These are phyloP conservation scores for Zaprionus africanus DNA, from an alignment of 1,140 invertebrate species.

Conservation along the genomic window DNA sequence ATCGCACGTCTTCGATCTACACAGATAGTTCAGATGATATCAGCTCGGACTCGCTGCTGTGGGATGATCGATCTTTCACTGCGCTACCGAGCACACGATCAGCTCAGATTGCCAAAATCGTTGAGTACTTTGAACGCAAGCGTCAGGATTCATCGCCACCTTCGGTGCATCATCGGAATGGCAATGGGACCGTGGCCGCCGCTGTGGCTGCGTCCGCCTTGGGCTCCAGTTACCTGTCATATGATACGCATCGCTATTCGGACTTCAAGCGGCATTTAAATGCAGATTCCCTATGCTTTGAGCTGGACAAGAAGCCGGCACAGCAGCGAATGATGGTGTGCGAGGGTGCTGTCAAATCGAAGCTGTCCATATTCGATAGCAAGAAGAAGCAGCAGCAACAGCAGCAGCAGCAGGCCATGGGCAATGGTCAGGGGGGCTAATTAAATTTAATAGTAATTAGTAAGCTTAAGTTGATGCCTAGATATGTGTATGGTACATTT, in stretches of 20 bases:
- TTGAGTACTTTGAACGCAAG: conserved; percentile 94
- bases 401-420: conserved; percentile 50
- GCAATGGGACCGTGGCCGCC: conserved; percentile 68
- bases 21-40: conserved; percentile 94
- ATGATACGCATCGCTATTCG: conserved; percentile 75
- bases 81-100: conserved; percentile 85
- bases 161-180: conserved; percentile 68
- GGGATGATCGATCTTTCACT: conserved; percentile 87
- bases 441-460: conserved; percentile 3
- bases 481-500: conserved; percentile 17
- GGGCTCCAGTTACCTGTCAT: conserved; percentile 70
- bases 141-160: conserved; percentile 84
- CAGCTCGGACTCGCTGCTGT: conserved; percentile 89
- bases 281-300: conserved; percentile 77
- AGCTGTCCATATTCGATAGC: conserved; percentile 93
- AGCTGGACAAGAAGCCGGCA: conserved; percentile 82
- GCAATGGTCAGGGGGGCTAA: conserved; percentile 56
- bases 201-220: conserved; percentile 73
- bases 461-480: conserved; percentile 11
- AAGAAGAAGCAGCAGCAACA: conserved; percentile 85
- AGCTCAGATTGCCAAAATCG: conserved; percentile 92
- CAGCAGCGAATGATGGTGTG: conserved; percentile 89
- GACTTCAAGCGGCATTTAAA: conserved; percentile 77
- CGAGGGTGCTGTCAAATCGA: conserved; percentile 92
- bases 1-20: conserved; percentile 92